Base-by-base conservation (phyloP, 2,113 vertebrate species). In the Brachypodius melanocephalos region DNA sequence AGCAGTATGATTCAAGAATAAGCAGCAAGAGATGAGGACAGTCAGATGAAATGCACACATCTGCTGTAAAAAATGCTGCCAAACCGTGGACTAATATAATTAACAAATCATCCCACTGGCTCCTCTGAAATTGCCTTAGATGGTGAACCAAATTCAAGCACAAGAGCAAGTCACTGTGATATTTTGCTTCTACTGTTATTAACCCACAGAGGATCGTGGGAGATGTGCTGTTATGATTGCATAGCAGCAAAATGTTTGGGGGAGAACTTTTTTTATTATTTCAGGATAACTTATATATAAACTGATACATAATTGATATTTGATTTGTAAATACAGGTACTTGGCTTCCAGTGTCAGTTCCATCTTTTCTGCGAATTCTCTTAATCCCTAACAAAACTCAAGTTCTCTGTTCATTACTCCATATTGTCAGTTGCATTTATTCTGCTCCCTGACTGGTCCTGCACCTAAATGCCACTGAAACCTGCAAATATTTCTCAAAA, bases 81-180 rank as follows among this genome's bases (percentile, higher is more conserved):
- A 74, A 78, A 79, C 61, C 78, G 19, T 58, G 25, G 77, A 71
- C 45, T 85, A 84, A 63, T 43, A 54, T 9, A 74, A 59, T 77
- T 78, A 87, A 75, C 42, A 89, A 74, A 61, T 67, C 59, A 80
- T 68, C 57, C 65, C n/a, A 65, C 40, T 11, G 40, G 25, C 69
- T 88, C 31, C 43, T 91, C 82, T 93, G 69, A 91, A 89, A 88
- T 65, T 91, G 77, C 88, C 66, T 93, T 93, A 87, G 84, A 88
- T 93, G 74, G 88, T 78, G 57, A 96, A 89, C 28, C 28, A 65
- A 52, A 67, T 62, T 82, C 57, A 85, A 87, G 26, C 57, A 78
- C 48, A 85, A 85, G 25, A 93, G 43, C 52, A 91, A 91, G 71
- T 52, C 57, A 61, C 32, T 14, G 38, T 28, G 36, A 22, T 67